Evolutionary conservation across 2,113 vertebrate genomes (phyloP).

Genomic region (Entelurus aequoreus): DNA sequence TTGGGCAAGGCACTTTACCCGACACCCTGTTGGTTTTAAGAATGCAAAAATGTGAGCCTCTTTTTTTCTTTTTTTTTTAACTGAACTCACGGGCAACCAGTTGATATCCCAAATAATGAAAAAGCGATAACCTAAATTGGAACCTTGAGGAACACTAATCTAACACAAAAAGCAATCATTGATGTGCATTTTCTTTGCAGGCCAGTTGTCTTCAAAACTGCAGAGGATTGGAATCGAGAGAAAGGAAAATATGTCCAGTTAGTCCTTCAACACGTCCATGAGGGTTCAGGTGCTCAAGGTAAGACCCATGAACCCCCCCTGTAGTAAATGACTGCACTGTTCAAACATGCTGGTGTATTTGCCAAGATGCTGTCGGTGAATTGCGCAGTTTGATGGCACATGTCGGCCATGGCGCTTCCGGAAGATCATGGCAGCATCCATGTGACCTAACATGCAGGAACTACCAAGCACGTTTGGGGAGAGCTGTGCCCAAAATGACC

Average conservation of each 20-base stretch:
- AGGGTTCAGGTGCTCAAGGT: neutral
- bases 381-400: neutral
- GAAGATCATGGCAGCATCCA: neutral
- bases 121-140: no score
- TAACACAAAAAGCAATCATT: neutral
- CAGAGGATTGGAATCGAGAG: neutral
- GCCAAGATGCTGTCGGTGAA: neutral
- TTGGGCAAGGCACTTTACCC: no score
- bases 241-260: neutral
- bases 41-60: no score
- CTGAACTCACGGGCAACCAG: no score
- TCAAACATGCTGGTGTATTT: neutral
- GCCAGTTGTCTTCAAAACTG: neutral
- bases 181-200: neutral
- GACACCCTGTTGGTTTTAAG: no score
- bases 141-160: no score
- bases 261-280: neutral
- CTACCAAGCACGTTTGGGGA: neutral
- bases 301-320: neutral
- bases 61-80: no score
- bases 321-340: neutral
- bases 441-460: conserved; percentile 2
- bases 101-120: no score
- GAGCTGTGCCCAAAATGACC: neutral
- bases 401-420: neutral